Percentiles rank a stretch among this genome's conserved stretches.
phyloP scores from a whole-genome alignment of 2,113 vertebrate species.

The Athene cunicularia region DNA sequence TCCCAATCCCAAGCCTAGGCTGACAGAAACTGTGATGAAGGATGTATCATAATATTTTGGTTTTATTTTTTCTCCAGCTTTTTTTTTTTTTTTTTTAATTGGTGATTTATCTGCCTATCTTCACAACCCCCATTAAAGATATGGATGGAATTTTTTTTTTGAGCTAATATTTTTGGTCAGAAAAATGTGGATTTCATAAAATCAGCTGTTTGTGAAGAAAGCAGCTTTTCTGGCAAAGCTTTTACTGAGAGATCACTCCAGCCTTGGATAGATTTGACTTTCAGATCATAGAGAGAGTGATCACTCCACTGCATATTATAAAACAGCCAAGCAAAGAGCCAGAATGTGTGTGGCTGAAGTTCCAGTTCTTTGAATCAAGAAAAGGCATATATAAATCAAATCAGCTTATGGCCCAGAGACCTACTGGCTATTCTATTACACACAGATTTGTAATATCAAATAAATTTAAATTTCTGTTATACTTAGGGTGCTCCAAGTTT shows the following conservation, averaged over 20 bases:
- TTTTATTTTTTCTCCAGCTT: background rate
- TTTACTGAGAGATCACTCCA: background rate
- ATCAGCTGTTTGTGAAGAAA: background rate
- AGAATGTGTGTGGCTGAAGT: background rate
- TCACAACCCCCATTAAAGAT: background rate
- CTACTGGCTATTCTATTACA: background rate
- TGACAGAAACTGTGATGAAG: background rate
- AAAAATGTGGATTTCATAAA: background rate
- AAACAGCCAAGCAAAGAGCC: background rate
- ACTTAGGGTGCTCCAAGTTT: background rate
- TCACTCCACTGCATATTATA: background rate
- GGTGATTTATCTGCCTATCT: background rate
- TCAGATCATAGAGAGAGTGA: background rate
- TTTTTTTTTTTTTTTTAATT: background rate
- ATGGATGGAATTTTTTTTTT: background rate
- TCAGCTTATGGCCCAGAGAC: background rate
- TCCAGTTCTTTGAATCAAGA: background rate
- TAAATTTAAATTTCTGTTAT: background rate
- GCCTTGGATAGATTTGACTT: background rate
- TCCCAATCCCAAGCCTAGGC: background rate
- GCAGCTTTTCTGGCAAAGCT: background rate
- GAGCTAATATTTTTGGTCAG: background rate
- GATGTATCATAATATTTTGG: background rate
- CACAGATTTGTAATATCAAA: background rate
- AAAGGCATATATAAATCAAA: background rate